Base-by-base conservation (phyloP, 2,888 invertebrate genomes). In the Erynnis tages region DNA sequence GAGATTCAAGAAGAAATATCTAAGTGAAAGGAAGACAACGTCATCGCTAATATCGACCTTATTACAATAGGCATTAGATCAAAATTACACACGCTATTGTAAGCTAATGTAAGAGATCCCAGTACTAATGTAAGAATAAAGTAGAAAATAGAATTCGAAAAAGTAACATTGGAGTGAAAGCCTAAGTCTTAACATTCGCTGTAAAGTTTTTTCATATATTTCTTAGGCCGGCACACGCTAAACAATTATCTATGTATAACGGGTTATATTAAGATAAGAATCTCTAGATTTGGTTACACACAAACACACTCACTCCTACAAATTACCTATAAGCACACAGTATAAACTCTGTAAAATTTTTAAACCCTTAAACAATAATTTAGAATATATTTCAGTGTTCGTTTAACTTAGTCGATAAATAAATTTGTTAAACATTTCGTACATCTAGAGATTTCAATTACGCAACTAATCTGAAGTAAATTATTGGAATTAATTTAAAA, bases 141-240 rank as follows among this genome's bases (percentile, higher is more conserved):
- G 4, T 2, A 34, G 21, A 23, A 17, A 27, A 32, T 16, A 48
- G 30, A 48, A 23, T 23, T 17, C 30, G 34, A 16, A 8, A n/a
- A n/a, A n/a, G n/a, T n/a, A n/a, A n/a, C n/a, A 21, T 2, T 21
- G 6, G 10, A 11, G 10, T 5, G 2, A 17, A 32, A 41, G 27
- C 34, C 23, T 27, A 34, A 41, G 50, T 50, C 43, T 43, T 50
- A 50, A 43, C 10, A 35, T 43, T 50, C 50, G 50, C 50, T 50
- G 50, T 50, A 35, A 19, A 27, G 50, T 43, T 43, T 25, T 19
- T n/a, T 34, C 34, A 35, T 23, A 27, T n/a, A 40, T 8, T 30
- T 23, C 16, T 34, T 41, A 32, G 41, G 25, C 49, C 47, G 23
- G 37, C n/a, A n/a, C n/a, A n/a, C n/a, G n/a, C n/a, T n/a, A n/a